Evolutionary conservation across 2,113 vertebrate species (phyloP), one percentile per base, ranked within the genome.

Genomic region (Bos indicus): DNA sequence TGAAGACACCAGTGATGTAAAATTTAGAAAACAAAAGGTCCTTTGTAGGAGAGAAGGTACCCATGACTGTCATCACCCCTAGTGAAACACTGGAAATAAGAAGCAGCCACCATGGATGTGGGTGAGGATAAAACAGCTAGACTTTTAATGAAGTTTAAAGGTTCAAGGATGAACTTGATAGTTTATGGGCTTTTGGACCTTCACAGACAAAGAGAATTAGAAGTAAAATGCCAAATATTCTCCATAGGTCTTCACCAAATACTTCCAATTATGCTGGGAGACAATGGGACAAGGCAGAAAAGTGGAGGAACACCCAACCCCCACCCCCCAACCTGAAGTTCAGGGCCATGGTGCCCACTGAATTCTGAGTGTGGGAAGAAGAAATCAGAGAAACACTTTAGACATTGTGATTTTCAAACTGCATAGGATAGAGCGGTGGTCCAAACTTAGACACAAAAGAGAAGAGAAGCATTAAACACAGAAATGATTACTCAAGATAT

Each of bases 361-460:
- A 54, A 28, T 23, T 84, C 52, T 81, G 43, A 85, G 52, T 16
- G 13, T 33, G 54, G 26, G 12, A 23, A 90, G 17, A 93, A 28
- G 4, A 64, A 51, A 46, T 6, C 8, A 64, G 3, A 88, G 48
- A 67, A 88, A 33, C 11, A 1, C 17, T 88, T 78, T 48, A 80
- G 83, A 5, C 11, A 51, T 30, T 51, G 43, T 84, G 17, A 9
- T 28, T 71, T n/a, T 95, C 56, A 64, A 64, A n/a, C 40, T 30
- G 13, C 25, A 2, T 33, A 83, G 62, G 9, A 78, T 26, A 30
- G 2, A 67, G 26, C 4, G 46, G 33, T 64, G 10, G 4, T 56
- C 36, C 48, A 48, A 48, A 91, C 57, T 88, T 83, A 91, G 78
- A 40, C 23, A 36, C 1, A 74, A 77, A 86, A 92, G 59, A 57